Evolutionary conservation across 2,113 vertebrate genomes (phyloP).

Genomic region (Ahaetulla prasina): DNA sequence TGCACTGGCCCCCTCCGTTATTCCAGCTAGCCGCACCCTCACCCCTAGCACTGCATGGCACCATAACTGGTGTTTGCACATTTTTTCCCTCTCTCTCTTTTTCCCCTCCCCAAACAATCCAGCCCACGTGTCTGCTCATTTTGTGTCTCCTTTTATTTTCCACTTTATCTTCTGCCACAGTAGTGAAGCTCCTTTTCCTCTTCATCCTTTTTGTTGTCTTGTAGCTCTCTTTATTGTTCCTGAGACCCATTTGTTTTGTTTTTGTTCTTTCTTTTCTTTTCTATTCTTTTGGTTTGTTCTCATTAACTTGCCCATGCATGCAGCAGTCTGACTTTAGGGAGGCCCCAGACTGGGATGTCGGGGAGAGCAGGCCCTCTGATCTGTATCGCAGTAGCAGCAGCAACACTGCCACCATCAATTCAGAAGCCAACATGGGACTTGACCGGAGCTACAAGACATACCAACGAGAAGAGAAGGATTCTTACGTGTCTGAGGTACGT

Average conservation of each 20-base stretch:
- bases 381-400: constrained; percentile 54
- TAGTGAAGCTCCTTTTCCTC: constrained; percentile 86
- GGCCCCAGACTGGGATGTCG: constrained; percentile 67
- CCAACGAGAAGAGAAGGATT: constrained; percentile 75
- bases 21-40: constrained; percentile 52
- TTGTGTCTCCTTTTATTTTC: constrained; percentile 83
- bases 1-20: constrained; percentile 41
- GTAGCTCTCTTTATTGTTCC: constrained; percentile 75
- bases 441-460: constrained; percentile 71
- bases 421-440: constrained; percentile 68
- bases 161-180: constrained; percentile 77
- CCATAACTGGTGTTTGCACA: constrained; percentile 77
- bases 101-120: constrained; percentile 66
- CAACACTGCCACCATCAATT: constrained; percentile 42
- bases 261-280: constrained; percentile 52
- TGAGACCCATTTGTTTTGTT: constrained; percentile 70
- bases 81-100: constrained; percentile 68
- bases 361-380: constrained; percentile 55
- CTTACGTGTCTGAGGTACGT: constrained; percentile 75
- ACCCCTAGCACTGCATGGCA: constrained; percentile 77
- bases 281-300: constrained; percentile 75
- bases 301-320: constrained; percentile 91
- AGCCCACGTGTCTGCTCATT: constrained; percentile 81
- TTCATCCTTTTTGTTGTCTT: constrained; percentile 89
- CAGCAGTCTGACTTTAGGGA: constrained; percentile 94